Evolutionary conservation across 2,113 vertebrate genomes (phyloP).

Genomic region (Nothobranchius kuhntae): DNA sequence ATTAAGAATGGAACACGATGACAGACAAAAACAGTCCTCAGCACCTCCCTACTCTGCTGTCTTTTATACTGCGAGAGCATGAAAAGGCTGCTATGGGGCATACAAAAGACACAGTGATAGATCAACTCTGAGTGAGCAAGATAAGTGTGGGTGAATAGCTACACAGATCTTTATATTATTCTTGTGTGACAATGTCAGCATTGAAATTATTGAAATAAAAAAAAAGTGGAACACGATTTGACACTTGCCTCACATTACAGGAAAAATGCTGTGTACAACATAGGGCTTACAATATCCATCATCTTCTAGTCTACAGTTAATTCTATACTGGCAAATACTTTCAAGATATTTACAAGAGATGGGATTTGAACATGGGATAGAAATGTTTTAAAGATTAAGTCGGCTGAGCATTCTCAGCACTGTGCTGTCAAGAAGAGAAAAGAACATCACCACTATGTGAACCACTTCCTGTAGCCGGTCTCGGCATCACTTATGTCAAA

Average conservation of each 20-base stretch:
- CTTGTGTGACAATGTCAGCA: conserved; percentile 44
- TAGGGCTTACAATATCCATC: conserved; percentile 17
- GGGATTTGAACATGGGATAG: background rate
- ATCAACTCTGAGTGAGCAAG: conserved; percentile 68
- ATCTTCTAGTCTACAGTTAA: conserved; percentile 5
- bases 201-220: conserved; percentile 34
- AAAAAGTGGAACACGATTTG: conserved; percentile 32
- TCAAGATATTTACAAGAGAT: conserved; percentile 5
- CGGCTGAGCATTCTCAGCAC: conserved; percentile 3
- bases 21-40: conserved; percentile 79
- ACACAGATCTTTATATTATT: conserved; percentile 58
- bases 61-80: conserved; percentile 71
- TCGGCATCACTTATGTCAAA: conserved; percentile 27
- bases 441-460: conserved; percentile 6
- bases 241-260: conserved; percentile 37
- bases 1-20: conserved; percentile 80
- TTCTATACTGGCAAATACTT: conserved; percentile 5
- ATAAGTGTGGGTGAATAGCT: conserved; percentile 69
- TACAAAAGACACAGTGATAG: conserved; percentile 70
- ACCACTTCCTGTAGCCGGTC: conserved; percentile 43
- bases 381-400: conserved; percentile 1
- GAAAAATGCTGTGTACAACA: background rate
- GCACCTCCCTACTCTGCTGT: conserved; percentile 72
- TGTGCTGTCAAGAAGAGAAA: conserved; percentile 6
- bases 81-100: conserved; percentile 72